These are phyloP conservation scores for Ephialtes manifestator DNA, from an alignment of 2,888 invertebrate species.

Conservation along the genomic window DNA sequence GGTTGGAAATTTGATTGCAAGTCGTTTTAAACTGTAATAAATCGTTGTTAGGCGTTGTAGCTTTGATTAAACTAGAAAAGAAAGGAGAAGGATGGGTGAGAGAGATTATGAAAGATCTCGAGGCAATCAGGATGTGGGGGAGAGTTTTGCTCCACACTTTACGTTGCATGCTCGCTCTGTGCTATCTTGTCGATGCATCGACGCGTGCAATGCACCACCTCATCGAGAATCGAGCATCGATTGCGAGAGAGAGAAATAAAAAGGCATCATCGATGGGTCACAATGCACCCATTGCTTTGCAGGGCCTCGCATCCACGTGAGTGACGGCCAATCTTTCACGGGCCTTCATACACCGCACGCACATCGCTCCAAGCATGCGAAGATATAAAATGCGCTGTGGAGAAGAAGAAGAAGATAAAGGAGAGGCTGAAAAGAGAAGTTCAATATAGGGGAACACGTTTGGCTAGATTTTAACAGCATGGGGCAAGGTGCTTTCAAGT, in stretches of 20 bases:
- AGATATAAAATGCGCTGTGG: not conserved
- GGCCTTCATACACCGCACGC: slow-evolving; percentile 58
- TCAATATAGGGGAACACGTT: slow-evolving; percentile 72
- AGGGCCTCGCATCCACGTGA: slow-evolving; percentile 66
- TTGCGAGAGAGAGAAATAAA: slow-evolving; percentile 50
- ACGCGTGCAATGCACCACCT: slow-evolving; percentile 48
- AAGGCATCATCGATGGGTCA: slow-evolving; percentile 52
- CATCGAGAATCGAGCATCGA: slow-evolving; percentile 45
- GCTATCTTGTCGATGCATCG: slow-evolving; percentile 58
- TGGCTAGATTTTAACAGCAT: slow-evolving; percentile 75
- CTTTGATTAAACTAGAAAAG: slow-evolving; percentile 9
- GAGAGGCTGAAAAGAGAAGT: slow-evolving; percentile 16
- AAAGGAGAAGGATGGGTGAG: not conserved
- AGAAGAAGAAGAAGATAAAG: slow-evolving; percentile 25
- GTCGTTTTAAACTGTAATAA: slow-evolving; percentile 1
- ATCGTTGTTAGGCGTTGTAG: not conserved
- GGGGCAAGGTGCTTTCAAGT: slow-evolving; percentile 63
- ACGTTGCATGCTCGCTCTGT: slow-evolving; percentile 19
- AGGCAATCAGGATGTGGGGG: slow-evolving; percentile 18
- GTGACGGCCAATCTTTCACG: slow-evolving; percentile 78
- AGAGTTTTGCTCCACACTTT: slow-evolving; percentile 9
- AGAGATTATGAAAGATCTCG: not conserved
- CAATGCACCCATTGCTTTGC: slow-evolving; percentile 69
- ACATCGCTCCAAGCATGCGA: not conserved
- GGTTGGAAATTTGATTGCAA: too few species aligned